Conservation (phyloP, 2,797 vertebrate species). For the Spizella passerina region DNA sequence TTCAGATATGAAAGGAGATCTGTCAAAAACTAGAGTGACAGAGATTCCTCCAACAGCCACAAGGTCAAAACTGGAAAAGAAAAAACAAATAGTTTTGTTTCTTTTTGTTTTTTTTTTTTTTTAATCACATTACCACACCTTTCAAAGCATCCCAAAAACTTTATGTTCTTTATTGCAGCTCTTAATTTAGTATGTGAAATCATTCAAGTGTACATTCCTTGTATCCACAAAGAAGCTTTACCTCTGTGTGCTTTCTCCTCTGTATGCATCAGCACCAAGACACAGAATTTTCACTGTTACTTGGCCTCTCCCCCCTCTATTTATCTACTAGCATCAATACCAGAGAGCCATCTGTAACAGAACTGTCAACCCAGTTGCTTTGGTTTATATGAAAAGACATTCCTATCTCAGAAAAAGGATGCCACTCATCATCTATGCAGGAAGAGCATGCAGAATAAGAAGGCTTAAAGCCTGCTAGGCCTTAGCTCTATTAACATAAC, state of each 20-base stretch:
- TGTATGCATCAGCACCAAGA: not conserved
- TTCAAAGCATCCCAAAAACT: not conserved
- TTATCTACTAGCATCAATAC: not conserved
- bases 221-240: not conserved
- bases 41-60: slow-evolving; percentile 92
- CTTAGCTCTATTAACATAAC: not conserved
- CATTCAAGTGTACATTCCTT: not conserved
- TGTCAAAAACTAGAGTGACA: slow-evolving; percentile 90
- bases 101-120: not conserved
- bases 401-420: not conserved
- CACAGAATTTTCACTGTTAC: not conserved
- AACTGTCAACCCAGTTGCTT: not conserved
- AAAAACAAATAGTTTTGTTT: slow-evolving; percentile 23
- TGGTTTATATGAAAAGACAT: not conserved
- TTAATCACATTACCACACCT: not conserved
- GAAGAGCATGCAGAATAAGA: not conserved
- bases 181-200: not conserved
- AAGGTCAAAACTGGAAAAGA: slow-evolving; percentile 88
- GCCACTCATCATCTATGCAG: not conserved
- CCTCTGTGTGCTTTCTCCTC: not conserved
- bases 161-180: not conserved
- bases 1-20: slow-evolving; percentile 90
- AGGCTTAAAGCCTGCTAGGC: not conserved
- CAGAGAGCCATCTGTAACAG: not conserved
- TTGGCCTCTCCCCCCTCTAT: not conserved